phyloP scores from a whole-genome alignment of 2,113 vertebrate species.

The Conger conger region DNA sequence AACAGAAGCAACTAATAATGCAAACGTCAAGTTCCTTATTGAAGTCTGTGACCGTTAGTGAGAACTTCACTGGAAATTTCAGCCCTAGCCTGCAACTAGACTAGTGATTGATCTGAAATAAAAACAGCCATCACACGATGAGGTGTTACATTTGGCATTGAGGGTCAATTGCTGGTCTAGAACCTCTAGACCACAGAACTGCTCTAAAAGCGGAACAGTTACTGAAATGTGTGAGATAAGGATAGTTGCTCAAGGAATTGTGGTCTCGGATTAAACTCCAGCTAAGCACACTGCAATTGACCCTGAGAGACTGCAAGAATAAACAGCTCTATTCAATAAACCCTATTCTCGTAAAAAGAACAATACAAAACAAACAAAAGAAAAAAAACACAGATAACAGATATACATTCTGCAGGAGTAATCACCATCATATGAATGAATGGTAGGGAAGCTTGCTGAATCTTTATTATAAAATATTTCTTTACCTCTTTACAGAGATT shows the following conservation, averaged over 20 bases:
- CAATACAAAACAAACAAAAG: background rate
- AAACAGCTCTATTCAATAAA: background rate
- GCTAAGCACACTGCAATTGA: no score
- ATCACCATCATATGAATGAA: background rate
- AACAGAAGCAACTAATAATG: background rate
- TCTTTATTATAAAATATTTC: background rate
- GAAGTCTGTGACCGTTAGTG: background rate
- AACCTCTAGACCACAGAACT: no score
- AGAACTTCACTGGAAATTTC: background rate
- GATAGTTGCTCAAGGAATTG: no score
- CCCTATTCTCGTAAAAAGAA: background rate
- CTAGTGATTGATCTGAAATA: background rate
- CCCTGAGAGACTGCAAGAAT: background rate
- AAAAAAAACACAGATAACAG: background rate
- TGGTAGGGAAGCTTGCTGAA: background rate
- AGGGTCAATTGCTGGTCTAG: no score
- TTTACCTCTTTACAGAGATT: conserved; percentile 92
- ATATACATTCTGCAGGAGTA: background rate
- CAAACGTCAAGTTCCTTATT: background rate
- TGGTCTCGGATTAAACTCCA: no score
- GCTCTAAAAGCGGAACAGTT: no score
- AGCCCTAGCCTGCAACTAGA: background rate
- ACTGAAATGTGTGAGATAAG: no score
- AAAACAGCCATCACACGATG: background rate
- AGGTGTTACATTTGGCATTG: no score